phyloP scores from a whole-genome alignment of 35 echinoderm and acorn worm species.

The Lytechinus variegatus region DNA sequence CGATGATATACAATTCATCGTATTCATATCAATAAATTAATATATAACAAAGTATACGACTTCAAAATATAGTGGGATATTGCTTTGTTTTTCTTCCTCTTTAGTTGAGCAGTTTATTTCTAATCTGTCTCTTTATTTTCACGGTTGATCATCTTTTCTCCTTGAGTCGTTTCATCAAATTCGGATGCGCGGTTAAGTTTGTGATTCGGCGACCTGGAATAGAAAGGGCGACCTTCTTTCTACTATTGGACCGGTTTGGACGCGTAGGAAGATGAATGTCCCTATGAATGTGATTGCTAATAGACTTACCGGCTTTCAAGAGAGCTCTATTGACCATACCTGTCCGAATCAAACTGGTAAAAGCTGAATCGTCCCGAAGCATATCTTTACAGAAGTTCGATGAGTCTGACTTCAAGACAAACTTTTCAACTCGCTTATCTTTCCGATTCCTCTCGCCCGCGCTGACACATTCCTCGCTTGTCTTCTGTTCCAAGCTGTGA shows the following conservation, averaged over 20 bases:
- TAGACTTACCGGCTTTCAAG: neutral
- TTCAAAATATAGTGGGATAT: neutral
- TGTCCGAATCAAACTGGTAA: neutral
- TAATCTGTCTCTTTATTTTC: no score
- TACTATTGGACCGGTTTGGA: neutral
- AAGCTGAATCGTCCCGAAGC: neutral
- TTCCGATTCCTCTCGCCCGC: neutral
- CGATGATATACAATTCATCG: no score
- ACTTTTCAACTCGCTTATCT: conserved; percentile 24
- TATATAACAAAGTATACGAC: no score
- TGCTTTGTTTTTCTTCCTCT: neutral
- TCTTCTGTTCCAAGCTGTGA: neutral
- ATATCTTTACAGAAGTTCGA: conserved; percentile 34
- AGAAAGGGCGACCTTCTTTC: neutral
- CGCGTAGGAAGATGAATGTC: neutral
- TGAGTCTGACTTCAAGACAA: conserved; percentile 25
- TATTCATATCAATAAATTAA: no score
- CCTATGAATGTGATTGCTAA: no score
- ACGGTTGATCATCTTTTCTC: neutral
- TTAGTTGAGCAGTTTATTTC: neutral
- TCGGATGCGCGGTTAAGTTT: neutral
- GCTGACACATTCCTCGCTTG: neutral
- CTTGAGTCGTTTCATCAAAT: neutral
- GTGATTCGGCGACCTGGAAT: neutral
- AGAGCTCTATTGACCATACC: neutral